Evolutionary conservation across 2,797 vertebrate genomes (phyloP), one percentile per base, ranked within the genome.

Genomic region (Enteromius thamalakanensis): DNA sequence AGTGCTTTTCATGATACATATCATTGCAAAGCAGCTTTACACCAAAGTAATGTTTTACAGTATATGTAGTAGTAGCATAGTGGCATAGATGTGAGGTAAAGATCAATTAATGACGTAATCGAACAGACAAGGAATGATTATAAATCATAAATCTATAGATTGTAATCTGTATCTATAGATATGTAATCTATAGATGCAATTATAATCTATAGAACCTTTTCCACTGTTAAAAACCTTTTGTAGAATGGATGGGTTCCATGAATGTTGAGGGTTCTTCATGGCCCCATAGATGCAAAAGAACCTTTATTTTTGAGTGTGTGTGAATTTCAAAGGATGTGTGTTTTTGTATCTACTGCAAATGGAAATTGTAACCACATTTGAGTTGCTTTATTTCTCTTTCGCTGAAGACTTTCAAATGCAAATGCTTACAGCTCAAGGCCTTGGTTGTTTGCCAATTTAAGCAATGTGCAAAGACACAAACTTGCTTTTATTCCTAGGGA

Each of bases 401-500:
- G 51, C 51, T 23, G 21, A 42, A 60, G 19, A 40, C 9, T 80
- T 74, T 53, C 11, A 23, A 51, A 68, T 76, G 47, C 34, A 76
- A 55, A 76, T 19, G 6, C 34, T 42, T 42, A 53, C 32, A 55
- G 15, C 80, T 29, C 67, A 80, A 76, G 19, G 51, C 70, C 34
- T 81, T 80, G 40, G 37, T 76, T 51, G 14, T 45, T 29, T 70
- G 15, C 76, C 53, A 67, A 47, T 77, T 79, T 4, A 75, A 60
- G 42, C 55, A 2, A 32, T 85, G 26, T 32, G 0, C 45, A 32
- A 75, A 62, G 29, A 83, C 47, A 10, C 76, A 86, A 76, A 47
- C n/a, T 55, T n/a, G 51, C 0, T 55, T 64, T 14, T 77, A 58
- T 74, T 72, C 82, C 53, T 69, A 47, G 34, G 78, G 80, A 89